Evolutionary conservation across 2,888 invertebrate species (phyloP).

Genomic region (Theodoxus fluviatilis): DNA sequence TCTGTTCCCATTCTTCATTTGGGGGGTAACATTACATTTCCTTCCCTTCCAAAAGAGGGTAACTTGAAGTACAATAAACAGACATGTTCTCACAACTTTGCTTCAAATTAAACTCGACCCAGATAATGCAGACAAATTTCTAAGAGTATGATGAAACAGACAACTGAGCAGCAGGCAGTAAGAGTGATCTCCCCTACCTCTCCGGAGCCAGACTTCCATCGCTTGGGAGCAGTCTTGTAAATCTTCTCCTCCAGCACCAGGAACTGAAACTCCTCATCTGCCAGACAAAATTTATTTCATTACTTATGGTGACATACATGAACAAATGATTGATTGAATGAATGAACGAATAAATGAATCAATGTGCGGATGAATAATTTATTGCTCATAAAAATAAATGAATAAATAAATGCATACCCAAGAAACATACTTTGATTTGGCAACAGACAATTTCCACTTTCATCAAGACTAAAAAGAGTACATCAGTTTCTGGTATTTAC

Average conservation of each 20-base stretch:
- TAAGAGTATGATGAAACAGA: too few species aligned
- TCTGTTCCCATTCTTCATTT: too few species aligned
- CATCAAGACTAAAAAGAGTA: neutral
- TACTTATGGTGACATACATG: too few species aligned
- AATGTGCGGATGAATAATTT: neutral
- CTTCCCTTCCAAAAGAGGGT: too few species aligned
- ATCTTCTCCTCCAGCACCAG: conserved; percentile 93
- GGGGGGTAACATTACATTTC: too few species aligned
- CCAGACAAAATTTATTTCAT: conserved; percentile 65
- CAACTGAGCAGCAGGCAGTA: too few species aligned
- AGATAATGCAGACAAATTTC: too few species aligned
- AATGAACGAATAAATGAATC: neutral
- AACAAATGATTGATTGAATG: neutral
- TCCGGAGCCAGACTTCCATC: conserved; percentile 83
- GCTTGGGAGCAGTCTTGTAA: conserved; percentile 94
- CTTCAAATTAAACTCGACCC: too few species aligned
- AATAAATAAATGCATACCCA: neutral
- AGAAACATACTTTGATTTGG: neutral
- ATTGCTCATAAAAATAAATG: neutral
- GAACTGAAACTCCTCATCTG: conserved; percentile 96
- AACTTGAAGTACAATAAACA: too few species aligned
- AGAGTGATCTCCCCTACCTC: conserved; percentile 42
- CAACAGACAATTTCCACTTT: too few species aligned
- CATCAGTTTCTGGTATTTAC: too few species aligned
- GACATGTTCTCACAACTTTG: too few species aligned